Percentiles rank a stretch among this genome's conserved stretches.
Conservation (phyloP, 2,113 vertebrate genomes). For the Lanius ludovicianus region DNA sequence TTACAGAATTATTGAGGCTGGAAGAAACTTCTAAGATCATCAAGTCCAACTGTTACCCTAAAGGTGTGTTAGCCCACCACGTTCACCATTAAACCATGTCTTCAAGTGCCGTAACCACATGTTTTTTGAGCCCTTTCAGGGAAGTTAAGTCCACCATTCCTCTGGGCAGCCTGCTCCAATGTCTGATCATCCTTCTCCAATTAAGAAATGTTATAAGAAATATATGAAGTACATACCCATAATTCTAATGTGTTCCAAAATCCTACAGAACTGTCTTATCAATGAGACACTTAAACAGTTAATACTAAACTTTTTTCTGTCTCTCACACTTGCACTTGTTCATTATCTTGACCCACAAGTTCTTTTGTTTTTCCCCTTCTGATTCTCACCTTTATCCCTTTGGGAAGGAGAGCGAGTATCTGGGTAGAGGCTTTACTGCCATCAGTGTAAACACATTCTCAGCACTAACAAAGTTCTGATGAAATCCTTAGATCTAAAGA, state of each 20-base stretch:
- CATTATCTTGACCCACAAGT: not conserved
- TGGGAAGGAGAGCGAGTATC: not conserved
- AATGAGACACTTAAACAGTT: not conserved
- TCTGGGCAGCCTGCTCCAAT: not conserved
- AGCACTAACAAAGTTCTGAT: not conserved
- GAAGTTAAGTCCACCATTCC: too few relatives aligned
- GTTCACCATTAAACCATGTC: not conserved
- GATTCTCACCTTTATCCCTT: not conserved
- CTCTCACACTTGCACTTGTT: not conserved
- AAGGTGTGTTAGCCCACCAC: not conserved
- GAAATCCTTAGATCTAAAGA: not conserved
- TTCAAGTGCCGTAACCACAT: not conserved
- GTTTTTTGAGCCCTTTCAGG: not conserved
- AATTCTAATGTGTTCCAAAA: not conserved
- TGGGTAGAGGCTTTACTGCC: not conserved
- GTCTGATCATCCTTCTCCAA: not conserved
- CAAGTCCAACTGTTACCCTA: rapidly evolving
- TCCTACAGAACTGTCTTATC: not conserved
- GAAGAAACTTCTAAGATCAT: not conserved
- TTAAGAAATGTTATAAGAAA: not conserved
- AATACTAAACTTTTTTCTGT: not conserved
- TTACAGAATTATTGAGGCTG: not conserved
- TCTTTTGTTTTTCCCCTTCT: not conserved
- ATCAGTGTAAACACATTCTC: not conserved
- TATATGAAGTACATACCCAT: not conserved